Evolutionary conservation across 1,140 invertebrate genomes (phyloP), one percentile per base, ranked within the genome.

Genomic region (Macrosteles quadrilineatus): DNA sequence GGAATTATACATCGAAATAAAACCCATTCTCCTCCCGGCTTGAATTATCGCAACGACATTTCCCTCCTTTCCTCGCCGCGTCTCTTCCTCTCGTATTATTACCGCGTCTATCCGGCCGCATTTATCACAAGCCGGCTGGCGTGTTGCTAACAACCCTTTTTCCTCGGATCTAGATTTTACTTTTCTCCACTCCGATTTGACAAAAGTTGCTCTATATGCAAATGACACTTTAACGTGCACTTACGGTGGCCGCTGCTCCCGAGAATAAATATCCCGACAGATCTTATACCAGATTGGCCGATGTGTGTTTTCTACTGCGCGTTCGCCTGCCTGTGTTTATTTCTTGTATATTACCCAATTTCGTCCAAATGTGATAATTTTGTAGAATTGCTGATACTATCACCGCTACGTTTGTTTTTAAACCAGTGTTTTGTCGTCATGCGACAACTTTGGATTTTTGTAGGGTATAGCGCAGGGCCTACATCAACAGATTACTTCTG

Each of bases 21-120:
- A 67, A 50, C 55, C 53, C 27, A 63, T 45, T 57, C 57, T 32
- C 68, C 68, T 69, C 31, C 55, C 32, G 23, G 32, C 25, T 69
- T 57, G 68, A 69, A 69, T 69, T 69, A 69, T 69, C 68, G 36
- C 63, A 63, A 63, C 47, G 68, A 69, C 68, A 69, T 45, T 69
- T 59, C 36, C 55, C 47, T 55, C 30, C 66, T 43, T 40, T 50
- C 45, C 36, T n/a, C 40, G n/a, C 25, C 40, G 19, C 29, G 25
- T 43, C 40, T 27, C 29, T 27, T 31, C 31, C 21, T 27, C 21
- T 27, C 11, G 14, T 32, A 21, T 57, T 43, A 43, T 43, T 66
- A 66, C 40, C 40, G 40, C 59, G 30, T 66, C 63, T 66, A 66
- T 66, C 31, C 63, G 63, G 23, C 2, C 36, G 40, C 63, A 36